These are phyloP conservation scores for Crypturellus tataupa DNA, from an alignment of 2,797 vertebrate genomes.

Conservation along the genomic window DNA sequence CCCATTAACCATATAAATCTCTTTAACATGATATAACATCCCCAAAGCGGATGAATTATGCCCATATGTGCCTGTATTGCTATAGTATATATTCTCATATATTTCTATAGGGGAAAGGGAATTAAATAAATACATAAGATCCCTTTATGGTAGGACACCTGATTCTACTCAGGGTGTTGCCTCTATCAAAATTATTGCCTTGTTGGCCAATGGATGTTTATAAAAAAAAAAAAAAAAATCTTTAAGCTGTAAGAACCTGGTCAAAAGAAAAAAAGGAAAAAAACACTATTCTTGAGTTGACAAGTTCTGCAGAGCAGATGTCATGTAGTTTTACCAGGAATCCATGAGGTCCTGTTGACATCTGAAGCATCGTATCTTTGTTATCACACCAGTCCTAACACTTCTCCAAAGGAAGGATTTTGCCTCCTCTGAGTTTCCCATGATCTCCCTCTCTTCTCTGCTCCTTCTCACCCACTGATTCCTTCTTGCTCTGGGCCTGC, in stretches of 20 bases:
- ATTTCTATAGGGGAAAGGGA: background rate
- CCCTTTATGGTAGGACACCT: background rate
- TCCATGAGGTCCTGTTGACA: background rate
- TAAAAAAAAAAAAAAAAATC: background rate
- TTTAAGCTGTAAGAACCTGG: background rate
- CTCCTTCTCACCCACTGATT: accelerated
- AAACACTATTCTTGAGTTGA: background rate
- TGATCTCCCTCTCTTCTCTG: accelerated
- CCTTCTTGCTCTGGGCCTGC: accelerated
- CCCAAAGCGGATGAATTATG: conserved; percentile 42
- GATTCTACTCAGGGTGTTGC: conserved; percentile 6
- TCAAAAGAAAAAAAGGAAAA: background rate
- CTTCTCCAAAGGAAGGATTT: conserved; percentile 29
- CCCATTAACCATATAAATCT: conserved; percentile 58
- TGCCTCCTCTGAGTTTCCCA: background rate
- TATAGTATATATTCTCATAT: conserved; percentile 4
- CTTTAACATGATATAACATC: conserved; percentile 58
- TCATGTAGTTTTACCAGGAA: background rate
- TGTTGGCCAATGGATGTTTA: background rate
- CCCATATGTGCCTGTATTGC: conserved; percentile 18
- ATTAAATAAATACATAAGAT: background rate
- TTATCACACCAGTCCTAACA: background rate
- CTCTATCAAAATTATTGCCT: background rate
- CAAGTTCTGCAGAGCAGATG: background rate
- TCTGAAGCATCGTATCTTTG: background rate